phyloP scores from a whole-genome alignment of 2,888 invertebrate genomes.

The Anarsia innoxiella region DNA sequence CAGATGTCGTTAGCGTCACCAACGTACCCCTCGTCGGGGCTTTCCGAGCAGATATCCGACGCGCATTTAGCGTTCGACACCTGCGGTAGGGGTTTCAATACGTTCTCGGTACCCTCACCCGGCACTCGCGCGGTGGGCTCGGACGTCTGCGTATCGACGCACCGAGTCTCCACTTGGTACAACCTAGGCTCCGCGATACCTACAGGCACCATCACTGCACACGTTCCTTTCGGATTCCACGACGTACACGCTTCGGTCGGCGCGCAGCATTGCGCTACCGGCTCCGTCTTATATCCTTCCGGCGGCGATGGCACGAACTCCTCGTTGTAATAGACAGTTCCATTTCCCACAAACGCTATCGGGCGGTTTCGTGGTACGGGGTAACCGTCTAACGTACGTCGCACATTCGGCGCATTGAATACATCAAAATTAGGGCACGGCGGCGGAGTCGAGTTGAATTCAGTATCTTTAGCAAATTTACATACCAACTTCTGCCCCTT shows the following conservation, averaged over 20 bases:
- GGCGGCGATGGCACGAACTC: slow-evolving; percentile 81
- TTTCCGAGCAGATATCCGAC: slow-evolving; percentile 79
- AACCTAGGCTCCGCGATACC: slow-evolving; percentile 59
- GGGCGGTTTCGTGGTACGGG: slow-evolving; percentile 76
- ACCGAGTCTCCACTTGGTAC: slow-evolving; percentile 74
- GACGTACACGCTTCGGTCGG: slow-evolving; percentile 60
- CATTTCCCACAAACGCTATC: slow-evolving; percentile 65
- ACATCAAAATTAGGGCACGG: slow-evolving; percentile 60
- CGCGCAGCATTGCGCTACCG: slow-evolving; percentile 64
- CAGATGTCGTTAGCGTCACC: slow-evolving; percentile 86
- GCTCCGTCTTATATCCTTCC: slow-evolving; percentile 79
- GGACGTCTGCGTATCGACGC: slow-evolving; percentile 78
- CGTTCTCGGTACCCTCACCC: slow-evolving; percentile 53
- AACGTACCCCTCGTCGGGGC: slow-evolving; percentile 91
- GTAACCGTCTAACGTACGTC: slow-evolving; percentile 88
- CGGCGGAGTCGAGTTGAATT: slow-evolving; percentile 56
- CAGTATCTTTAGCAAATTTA: slow-evolving; percentile 68
- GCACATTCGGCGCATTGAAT: slow-evolving; percentile 73
- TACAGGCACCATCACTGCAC: slow-evolving; percentile 69
- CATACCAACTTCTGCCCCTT: slow-evolving; percentile 71
- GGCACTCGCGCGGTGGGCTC: slow-evolving; percentile 53
- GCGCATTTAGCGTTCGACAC: slow-evolving; percentile 67
- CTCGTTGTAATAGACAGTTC: slow-evolving; percentile 67
- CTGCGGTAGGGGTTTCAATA: slow-evolving; percentile 60
- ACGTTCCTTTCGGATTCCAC: slow-evolving; percentile 69